Percentiles rank a stretch among this genome's conserved stretches.
phyloP scores from a whole-genome alignment of 2,113 vertebrate species.

The Symphodus melops region DNA sequence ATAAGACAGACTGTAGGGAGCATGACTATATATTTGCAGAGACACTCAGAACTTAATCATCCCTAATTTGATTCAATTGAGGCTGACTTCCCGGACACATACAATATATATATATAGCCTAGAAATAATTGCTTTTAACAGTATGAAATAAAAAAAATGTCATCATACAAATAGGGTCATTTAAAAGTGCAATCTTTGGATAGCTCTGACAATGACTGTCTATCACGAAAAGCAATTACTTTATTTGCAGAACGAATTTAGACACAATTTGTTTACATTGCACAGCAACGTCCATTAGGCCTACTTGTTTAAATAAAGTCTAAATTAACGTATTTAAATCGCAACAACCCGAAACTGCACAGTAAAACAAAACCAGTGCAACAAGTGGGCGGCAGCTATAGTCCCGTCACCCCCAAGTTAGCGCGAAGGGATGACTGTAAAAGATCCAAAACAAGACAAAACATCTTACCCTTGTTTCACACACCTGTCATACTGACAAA shows the following conservation, averaged over 20 bases:
- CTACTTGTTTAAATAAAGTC: too few relatives aligned
- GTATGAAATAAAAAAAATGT: too few relatives aligned
- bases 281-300: too few relatives aligned
- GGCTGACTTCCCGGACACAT: background rate
- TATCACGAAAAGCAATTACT: too few relatives aligned
- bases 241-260: too few relatives aligned
- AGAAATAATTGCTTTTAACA: too few relatives aligned
- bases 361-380: too few relatives aligned
- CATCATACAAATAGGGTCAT: too few relatives aligned
- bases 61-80: background rate
- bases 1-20: background rate
- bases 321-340: too few relatives aligned
- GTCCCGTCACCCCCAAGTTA: background rate
- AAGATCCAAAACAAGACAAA: background rate
- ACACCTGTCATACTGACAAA: conserved; percentile 62
- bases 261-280: too few relatives aligned
- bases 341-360: too few relatives aligned
- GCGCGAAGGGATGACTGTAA: background rate
- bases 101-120: background rate
- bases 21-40: background rate
- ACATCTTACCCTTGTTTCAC: conserved; percentile 39
- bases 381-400: too few relatives aligned
- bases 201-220: background rate
- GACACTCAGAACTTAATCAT: background rate
- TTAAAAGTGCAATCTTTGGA: background rate